A percentile compares a stretch with the other conserved stretches of the same genome.
These are phyloP conservation scores for Blastobasis adustella DNA, from an alignment of 2,888 invertebrate species.

Conservation along the genomic window DNA sequence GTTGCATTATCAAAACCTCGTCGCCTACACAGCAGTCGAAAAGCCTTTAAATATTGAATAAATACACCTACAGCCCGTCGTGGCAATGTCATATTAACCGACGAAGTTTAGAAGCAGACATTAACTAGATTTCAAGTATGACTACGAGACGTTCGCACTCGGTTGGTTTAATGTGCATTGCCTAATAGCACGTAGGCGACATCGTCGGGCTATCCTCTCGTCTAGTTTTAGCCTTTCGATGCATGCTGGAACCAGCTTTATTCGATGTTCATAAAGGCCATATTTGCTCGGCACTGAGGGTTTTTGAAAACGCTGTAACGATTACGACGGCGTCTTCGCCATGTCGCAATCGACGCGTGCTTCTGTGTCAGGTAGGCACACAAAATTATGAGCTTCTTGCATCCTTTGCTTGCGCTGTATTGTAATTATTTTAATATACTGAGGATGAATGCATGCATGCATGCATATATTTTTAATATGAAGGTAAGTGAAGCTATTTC, in stretches of 20 bases:
- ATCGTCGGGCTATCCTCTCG: constrained; percentile 39
- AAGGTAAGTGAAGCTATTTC: too few relatives aligned
- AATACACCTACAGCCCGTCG: constrained; percentile 48
- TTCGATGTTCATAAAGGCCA: too few relatives aligned
- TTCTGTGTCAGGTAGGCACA: constrained; percentile 21
- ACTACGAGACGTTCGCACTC: constrained; percentile 24
- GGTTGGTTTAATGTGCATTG: constrained; percentile 43
- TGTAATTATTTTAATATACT: too few relatives aligned
- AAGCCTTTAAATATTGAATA: constrained; percentile 52
- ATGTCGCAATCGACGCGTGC: constrained; percentile 66
- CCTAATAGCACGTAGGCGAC: constrained; percentile 59
- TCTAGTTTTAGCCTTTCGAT: constrained; percentile 25
- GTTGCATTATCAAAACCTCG: constrained; percentile 41
- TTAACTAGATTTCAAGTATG: constrained; percentile 11
- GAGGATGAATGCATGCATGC: too few relatives aligned
- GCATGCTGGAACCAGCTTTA: too few relatives aligned
- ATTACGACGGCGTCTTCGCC: constrained; percentile 21
- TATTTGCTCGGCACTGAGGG: not conserved
- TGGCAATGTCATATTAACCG: constrained; percentile 39
- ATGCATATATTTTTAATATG: too few relatives aligned
- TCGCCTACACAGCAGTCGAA: constrained; percentile 47
- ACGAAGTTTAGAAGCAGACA: constrained; percentile 18
- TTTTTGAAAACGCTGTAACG: constrained; percentile 41
- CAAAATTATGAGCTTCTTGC: too few relatives aligned
- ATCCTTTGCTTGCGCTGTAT: too few relatives aligned